Evolutionary conservation across 2,113 vertebrate species (phyloP), one percentile per base, ranked within the genome.

Genomic region (Corythoichthys haematopterus): DNA sequence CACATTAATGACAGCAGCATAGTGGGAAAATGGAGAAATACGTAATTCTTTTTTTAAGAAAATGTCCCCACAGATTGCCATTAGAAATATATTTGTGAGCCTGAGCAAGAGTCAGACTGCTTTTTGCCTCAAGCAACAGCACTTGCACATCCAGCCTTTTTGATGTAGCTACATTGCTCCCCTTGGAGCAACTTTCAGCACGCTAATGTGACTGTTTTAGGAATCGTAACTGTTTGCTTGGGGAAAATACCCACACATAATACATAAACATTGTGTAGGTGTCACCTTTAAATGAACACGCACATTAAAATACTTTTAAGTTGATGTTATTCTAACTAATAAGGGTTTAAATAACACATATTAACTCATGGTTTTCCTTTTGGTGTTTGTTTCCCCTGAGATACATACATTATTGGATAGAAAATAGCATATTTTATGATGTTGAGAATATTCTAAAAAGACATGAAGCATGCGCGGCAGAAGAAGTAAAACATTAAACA

Each of bases 1-100:
- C 79, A 79, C 64, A 71, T 76, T 72, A 72, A 68, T 68, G 72
- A 46, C 38, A 43, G 70, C 66, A 66, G 70, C 64, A 55, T 74
- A 75, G 67, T 52, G 20, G 20, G 36, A 69, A 52, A 55, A 33
- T 78, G 66, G 40, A 53, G 69, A 71, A 77, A 79, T 58, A 56
- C 36, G 64, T 57, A 43, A 50, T 64, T 71, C 58, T 59, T 62
- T 35, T 68, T 76, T 80, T 65, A 78, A 78, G 61, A 68, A 79
- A 61, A 68, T 40, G 35, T 80, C 72, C 64, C 57, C 57, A 11
- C 55, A 14, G 63, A 74, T 35, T 28, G 62, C 33, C 38, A 36
- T 37, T 68, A 68, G 56, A 35, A 64, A 53, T 43, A 45, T 69
- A 59, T 59, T 38, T 16, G 37, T 20, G 55, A 5, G 12, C 33